These are phyloP conservation scores for Gallinago media DNA, from an alignment of 2,113 vertebrate species.

Conservation along the genomic window DNA sequence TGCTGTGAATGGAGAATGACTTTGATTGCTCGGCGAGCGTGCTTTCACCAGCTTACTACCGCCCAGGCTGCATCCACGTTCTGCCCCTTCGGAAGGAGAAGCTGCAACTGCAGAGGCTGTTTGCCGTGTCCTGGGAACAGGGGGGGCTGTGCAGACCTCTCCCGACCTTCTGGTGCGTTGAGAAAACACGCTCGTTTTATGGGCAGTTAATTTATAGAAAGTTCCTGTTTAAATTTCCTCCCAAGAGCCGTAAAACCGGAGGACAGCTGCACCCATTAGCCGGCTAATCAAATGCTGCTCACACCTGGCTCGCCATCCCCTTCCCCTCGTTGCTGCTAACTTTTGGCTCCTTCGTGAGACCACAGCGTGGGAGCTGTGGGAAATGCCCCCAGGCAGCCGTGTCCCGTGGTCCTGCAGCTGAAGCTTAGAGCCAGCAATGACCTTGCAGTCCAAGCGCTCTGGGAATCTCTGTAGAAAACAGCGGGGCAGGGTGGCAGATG, in stretches of 20 bases:
- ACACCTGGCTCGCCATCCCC: background rate
- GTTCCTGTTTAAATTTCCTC: slow-evolving; percentile 68
- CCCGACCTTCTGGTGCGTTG: background rate
- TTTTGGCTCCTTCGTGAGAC: background rate
- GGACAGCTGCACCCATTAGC: slow-evolving; percentile 11
- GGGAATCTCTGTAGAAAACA: background rate
- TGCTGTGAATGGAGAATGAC: slow-evolving; percentile 10
- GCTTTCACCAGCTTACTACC: background rate
- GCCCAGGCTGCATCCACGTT: background rate
- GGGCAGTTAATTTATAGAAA: slow-evolving; percentile 66
- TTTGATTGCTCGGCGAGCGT: background rate
- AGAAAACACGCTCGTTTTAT: slow-evolving; percentile 54
- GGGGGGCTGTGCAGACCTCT: slow-evolving; percentile 4
- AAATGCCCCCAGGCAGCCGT: fast-evolving
- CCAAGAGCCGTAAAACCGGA: slow-evolving; percentile 18
- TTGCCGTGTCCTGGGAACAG: background rate
- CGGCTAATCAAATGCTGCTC: background rate
- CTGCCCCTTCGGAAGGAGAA: background rate
- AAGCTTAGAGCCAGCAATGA: background rate
- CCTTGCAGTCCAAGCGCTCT: background rate
- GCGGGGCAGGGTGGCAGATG: background rate
- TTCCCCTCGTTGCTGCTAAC: background rate
- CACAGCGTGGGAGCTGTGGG: background rate
- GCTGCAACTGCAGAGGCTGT: background rate
- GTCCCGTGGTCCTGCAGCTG: background rate